Evolutionary conservation across 2,113 vertebrate genomes (phyloP).

Genomic region (Dolichallabes microphthalmus): DNA sequence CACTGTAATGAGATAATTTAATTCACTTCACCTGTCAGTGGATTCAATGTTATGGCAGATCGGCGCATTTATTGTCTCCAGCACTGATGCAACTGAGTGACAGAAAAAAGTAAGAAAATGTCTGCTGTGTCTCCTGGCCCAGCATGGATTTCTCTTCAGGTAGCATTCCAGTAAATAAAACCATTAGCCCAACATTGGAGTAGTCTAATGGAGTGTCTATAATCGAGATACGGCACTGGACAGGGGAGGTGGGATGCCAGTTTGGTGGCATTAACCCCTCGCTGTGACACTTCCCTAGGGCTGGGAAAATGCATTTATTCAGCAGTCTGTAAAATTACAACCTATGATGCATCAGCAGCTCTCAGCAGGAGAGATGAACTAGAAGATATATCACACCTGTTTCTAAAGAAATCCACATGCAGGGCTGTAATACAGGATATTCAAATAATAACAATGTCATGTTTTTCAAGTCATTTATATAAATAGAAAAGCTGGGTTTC

Average conservation of each 20-base stretch:
- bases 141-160: background rate
- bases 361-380: background rate
- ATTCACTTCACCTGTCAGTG: no score
- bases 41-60: no score
- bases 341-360: constrained; percentile 44
- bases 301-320: constrained; percentile 28
- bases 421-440: background rate
- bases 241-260: constrained; percentile 4
- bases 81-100: background rate
- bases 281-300: constrained; percentile 42
- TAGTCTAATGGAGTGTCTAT: constrained; percentile 30
- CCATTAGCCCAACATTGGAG: constrained; percentile 9
- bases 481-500: background rate
- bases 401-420: constrained; percentile 23
- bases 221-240: background rate
- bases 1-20: no score
- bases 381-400: constrained; percentile 13
- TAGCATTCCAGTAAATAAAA: constrained; percentile 21
- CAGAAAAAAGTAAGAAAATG: background rate
- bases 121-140: constrained; percentile 8
- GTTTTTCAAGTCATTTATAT: background rate
- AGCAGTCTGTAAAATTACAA: constrained; percentile 56
- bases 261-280: constrained; percentile 36
- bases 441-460: no score
- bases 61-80: background rate